Conservation (phyloP, 2,888 invertebrate species). For the Auanema freiburgensis region DNA sequence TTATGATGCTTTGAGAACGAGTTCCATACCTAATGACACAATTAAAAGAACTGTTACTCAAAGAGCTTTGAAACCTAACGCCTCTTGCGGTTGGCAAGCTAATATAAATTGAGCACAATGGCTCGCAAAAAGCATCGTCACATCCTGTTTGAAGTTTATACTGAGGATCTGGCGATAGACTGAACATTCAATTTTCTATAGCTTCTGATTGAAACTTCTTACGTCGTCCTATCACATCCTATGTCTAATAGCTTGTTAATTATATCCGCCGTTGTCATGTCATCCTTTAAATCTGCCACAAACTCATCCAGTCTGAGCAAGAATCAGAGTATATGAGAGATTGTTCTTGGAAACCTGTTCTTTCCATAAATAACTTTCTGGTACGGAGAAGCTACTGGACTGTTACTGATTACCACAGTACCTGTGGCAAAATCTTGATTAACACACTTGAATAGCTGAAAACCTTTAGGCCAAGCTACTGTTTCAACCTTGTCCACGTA, state of each 20-base stretch:
- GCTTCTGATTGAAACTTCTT: not conserved
- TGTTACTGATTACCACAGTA: conserved; percentile 38
- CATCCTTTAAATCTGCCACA: conserved; percentile 14
- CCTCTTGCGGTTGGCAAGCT: conserved; percentile 24
- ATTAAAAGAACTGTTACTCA: not conserved
- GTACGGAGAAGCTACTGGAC: conserved; percentile 43
- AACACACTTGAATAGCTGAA: conserved; percentile 2
- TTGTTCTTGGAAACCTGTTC: conserved; percentile 12
- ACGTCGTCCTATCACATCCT: conserved; percentile 26
- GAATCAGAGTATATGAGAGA: not conserved
- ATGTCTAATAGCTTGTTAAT: conserved; percentile 32
- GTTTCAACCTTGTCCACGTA: conserved; percentile 27
- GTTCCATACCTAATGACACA: conserved; percentile 31
- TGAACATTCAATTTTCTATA: conserved; percentile 15
- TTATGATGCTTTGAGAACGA: conserved; percentile 38
- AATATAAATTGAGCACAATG: conserved; percentile 44
- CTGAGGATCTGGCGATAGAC: conserved; percentile 47
- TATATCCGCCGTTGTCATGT: conserved; percentile 17
- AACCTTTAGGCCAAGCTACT: conserved; percentile 29
- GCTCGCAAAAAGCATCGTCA: conserved; percentile 24
- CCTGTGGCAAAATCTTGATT: conserved; percentile 11
- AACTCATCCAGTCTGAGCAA: conserved; percentile 10
- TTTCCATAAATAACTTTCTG: conserved; percentile 44
- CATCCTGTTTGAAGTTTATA: conserved; percentile 39
- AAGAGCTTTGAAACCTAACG: conserved; percentile 6